phyloP scores from a whole-genome alignment of 2,888 invertebrate species.

The Cheilosia vulpina region DNA sequence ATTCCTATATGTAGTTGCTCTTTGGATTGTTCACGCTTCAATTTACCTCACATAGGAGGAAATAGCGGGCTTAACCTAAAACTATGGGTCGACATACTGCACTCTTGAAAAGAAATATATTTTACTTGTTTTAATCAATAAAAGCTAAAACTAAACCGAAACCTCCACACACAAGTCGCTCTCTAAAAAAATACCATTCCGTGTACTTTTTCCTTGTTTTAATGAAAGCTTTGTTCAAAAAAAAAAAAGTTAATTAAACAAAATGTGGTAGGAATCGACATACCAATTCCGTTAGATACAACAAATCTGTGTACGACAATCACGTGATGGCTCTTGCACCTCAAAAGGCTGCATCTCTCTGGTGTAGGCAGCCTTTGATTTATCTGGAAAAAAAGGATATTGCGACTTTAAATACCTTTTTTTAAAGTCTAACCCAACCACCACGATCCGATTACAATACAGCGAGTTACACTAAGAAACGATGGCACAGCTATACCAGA shows the following conservation, averaged over 20 bases:
- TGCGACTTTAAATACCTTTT: conserved; percentile 41
- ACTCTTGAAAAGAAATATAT: background rate
- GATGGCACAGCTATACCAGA: conserved; percentile 14
- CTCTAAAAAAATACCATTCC: conserved; percentile 2
- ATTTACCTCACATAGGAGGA: conserved; percentile 10
- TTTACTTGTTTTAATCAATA: conserved; percentile 4
- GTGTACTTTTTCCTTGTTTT: background rate
- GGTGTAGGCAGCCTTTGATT: conserved; percentile 17
- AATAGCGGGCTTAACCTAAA: conserved; percentile 10
- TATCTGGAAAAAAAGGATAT: conserved; percentile 26
- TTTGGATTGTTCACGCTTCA: conserved; percentile 33
- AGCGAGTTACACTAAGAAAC: conserved; percentile 30
- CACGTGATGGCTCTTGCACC: conserved; percentile 13
- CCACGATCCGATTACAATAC: conserved; percentile 37
- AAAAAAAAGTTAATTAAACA: background rate
- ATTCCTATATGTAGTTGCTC: conserved; percentile 1
- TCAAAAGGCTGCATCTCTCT: conserved; percentile 4
- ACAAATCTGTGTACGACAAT: conserved; percentile 22
- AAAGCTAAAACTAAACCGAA: conserved; percentile 7
- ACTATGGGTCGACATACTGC: conserved; percentile 5
- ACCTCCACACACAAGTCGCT: background rate
- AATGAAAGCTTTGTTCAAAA: background rate
- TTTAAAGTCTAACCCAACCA: conserved; percentile 58
- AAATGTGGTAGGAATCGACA: background rate
- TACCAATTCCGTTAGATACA: background rate